Conservation (phyloP, 2,113 vertebrate genomes). For the Ciconia stormi region DNA sequence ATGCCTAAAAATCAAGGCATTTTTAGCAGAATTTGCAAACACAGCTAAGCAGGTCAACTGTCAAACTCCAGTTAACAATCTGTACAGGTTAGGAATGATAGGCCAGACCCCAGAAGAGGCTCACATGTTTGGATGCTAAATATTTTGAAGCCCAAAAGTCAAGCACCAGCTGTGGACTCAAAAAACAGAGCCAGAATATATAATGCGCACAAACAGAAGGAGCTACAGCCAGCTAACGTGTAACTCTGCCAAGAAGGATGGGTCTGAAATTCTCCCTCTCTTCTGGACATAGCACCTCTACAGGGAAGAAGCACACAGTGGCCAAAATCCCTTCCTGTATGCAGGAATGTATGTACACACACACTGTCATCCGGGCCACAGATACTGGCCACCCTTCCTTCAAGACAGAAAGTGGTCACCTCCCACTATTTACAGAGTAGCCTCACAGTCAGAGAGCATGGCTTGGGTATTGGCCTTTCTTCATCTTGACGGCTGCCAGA, state of each 20-base stretch:
- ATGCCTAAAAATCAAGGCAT: background rate
- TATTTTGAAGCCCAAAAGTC: constrained; percentile 4
- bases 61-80: background rate
- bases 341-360: background rate
- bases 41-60: background rate
- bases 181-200: background rate
- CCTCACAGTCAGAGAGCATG: background rate
- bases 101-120: background rate
- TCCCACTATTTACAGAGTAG: background rate
- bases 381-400: background rate
- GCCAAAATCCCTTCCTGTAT: background rate
- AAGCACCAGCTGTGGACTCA: background rate
- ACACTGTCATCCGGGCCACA: background rate
- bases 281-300: background rate
- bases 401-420: background rate
- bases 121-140: background rate
- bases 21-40: background rate
- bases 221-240: background rate
- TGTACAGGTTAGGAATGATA: background rate
- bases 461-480: background rate
- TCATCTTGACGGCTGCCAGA: background rate
- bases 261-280: background rate
- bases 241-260: background rate
- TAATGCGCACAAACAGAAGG: background rate
- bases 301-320: background rate